A percentile compares a stretch with the other conserved stretches of the same genome.
Evolutionary conservation across 2,888 invertebrate genomes (phyloP).

Genomic region (Agriopis leucophaearia): DNA sequence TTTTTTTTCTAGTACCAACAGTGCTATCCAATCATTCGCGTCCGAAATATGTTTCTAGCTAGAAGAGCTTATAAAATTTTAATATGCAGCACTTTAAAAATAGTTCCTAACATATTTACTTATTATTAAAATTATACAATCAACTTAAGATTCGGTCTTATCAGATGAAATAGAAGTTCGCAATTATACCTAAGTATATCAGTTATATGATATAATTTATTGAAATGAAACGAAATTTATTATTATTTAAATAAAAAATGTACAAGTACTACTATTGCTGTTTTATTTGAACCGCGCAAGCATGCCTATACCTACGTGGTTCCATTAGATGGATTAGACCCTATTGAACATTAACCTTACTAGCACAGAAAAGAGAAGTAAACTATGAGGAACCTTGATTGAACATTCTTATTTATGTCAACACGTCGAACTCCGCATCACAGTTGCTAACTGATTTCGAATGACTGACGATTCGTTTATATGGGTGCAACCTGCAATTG

Average conservation of each 20-base stretch:
- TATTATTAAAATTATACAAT: slow-evolving; percentile 8
- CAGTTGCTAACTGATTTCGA: no score
- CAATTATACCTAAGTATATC: slow-evolving; percentile 11
- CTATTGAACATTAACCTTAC: neutral
- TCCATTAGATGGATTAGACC: neutral
- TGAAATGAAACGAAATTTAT: slow-evolving; percentile 30
- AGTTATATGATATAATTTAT: slow-evolving; percentile 34
- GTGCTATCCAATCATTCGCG: no score
- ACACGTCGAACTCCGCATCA: no score
- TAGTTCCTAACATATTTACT: slow-evolving; percentile 24
- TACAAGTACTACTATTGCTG: slow-evolving; percentile 45
- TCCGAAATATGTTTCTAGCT: no score
- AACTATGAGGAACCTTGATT: no score
- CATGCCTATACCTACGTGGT: neutral
- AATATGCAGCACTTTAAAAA: slow-evolving; percentile 6
- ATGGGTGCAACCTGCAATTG: no score
- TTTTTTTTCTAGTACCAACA: no score
- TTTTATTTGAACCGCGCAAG: slow-evolving; percentile 31
- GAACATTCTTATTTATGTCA: no score
- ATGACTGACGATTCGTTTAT: no score
- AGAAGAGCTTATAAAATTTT: neutral
- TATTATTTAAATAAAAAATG: slow-evolving; percentile 45
- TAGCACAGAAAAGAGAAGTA: neutral
- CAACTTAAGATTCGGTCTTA: slow-evolving; percentile 20
- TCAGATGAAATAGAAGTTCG: neutral